These are phyloP conservation scores for Scalopus aquaticus DNA, from an alignment of 2,113 vertebrate species.

Conservation along the genomic window DNA sequence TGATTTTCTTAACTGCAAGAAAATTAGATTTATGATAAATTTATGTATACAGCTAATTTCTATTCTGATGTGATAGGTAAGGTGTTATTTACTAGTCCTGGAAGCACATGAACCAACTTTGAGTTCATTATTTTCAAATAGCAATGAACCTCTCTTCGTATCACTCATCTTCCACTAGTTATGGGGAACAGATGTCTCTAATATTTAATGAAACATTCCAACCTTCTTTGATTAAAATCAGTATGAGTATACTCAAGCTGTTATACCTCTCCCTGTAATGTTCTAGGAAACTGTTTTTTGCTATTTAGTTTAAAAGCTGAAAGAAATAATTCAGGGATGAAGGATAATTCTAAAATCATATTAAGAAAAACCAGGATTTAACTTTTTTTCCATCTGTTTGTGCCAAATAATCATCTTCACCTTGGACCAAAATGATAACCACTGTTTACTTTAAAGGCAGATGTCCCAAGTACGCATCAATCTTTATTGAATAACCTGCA, in stretches of 20 bases:
- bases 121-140: neutral
- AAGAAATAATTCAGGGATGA: neutral
- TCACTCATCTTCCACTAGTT: neutral
- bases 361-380: neutral
- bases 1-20: neutral
- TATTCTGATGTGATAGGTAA: neutral
- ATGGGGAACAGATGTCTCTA: neutral
- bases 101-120: constrained; percentile 1
- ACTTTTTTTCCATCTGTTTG: neutral
- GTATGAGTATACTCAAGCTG: neutral
- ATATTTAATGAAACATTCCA: neutral
- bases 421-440: neutral
- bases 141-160: neutral
- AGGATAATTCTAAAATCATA: neutral
- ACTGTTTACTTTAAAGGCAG: neutral
- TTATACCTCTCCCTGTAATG: neutral
- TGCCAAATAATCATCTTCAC: neutral
- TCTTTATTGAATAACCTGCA: neutral
- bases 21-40: neutral
- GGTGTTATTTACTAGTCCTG: neutral
- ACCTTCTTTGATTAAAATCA: constrained; percentile 31
- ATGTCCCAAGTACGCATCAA: neutral
- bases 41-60: neutral
- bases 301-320: neutral
- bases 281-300: neutral